Base-by-base conservation (phyloP, 2,113 vertebrate genomes). In the Salminus brasiliensis region DNA sequence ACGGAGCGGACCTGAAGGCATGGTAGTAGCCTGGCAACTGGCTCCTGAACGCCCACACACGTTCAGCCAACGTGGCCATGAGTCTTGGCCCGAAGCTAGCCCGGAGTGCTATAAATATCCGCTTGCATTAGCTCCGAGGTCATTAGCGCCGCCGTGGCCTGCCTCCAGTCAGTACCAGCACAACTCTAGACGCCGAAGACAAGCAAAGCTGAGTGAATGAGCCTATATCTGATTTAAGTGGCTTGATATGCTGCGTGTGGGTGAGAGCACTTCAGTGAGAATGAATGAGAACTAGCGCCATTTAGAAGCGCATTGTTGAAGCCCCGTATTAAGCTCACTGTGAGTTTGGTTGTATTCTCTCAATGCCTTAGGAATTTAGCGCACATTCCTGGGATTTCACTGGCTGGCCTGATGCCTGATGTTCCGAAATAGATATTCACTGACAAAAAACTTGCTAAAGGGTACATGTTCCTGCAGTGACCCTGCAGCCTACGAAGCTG, bases 11-110 rank as follows among this genome's bases (percentile, higher is more conserved):
- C 80, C 78, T 25, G 65, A 49, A 71, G 25, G 52, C 55, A 72
- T 59, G 71, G 88, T 87, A 82, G 91, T 93, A 93, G 88, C 92
- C 92, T 89, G 92, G 91, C 91, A 93, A 91, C 92, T 88, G 89
- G 90, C 91, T 92, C 88, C 85, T 90, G 88, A 83, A 88, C 88
- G 86, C 89, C 88, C 90, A 92, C 90, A 87, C 88, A 88, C 81
- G 83, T 66, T 81, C 73, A 90, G 86, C 86, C 84, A 82, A 84
- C 81, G 87, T 88, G 87, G 84, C 87, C 78, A 82, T 82, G 59
- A 82, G 88, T 85, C 85, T 74, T 86, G 84, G 68, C 81, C 81
- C 83, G 86, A 82, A 41, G 79, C 55, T 32, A 34, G 77, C 43
- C 71, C 41, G 15, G 60, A 68, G 39, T 36, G 47, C 76, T 79